A percentile compares a stretch with the other conserved stretches of the same genome.
Conservation (phyloP, 2,888 invertebrate species). For the Ormyrus labotus region DNA sequence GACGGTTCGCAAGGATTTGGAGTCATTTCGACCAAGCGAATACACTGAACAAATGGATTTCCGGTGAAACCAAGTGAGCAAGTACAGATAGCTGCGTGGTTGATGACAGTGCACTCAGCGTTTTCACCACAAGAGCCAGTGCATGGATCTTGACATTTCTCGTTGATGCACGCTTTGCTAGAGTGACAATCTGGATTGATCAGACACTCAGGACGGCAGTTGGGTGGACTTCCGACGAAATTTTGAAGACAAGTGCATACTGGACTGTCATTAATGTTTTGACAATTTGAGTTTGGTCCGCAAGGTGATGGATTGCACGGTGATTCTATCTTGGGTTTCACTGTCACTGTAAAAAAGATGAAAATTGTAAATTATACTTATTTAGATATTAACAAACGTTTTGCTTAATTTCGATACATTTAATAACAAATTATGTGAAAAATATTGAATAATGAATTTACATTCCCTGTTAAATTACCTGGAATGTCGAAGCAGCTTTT, state of each 20-base stretch:
- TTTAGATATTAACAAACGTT: too few species aligned
- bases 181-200: conserved; percentile 76
- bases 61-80: conserved; percentile 77
- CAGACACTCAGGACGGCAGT: conserved; percentile 72
- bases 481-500: conserved; percentile 82
- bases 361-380: background rate
- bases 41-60: conserved; percentile 76
- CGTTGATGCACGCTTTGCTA: conserved; percentile 76
- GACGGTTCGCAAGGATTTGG: conserved; percentile 88
- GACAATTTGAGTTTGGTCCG: conserved; percentile 87
- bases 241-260: conserved; percentile 87
- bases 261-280: conserved; percentile 81
- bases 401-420: too few species aligned
- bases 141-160: conserved; percentile 77
- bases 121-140: conserved; percentile 76
- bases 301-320: conserved; percentile 89
- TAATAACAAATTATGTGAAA: too few species aligned
- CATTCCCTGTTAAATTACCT: conserved; percentile 59
- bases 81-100: conserved; percentile 77
- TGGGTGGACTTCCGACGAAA: conserved; percentile 87
- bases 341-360: conserved; percentile 65
- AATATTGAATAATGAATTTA: background rate
- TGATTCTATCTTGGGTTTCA: conserved; percentile 74
- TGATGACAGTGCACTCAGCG: conserved; percentile 77
- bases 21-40: conserved; percentile 78